These are phyloP conservation scores for Gastracanthus pulcherrimus DNA, from an alignment of 2,888 invertebrate species.

Conservation along the genomic window DNA sequence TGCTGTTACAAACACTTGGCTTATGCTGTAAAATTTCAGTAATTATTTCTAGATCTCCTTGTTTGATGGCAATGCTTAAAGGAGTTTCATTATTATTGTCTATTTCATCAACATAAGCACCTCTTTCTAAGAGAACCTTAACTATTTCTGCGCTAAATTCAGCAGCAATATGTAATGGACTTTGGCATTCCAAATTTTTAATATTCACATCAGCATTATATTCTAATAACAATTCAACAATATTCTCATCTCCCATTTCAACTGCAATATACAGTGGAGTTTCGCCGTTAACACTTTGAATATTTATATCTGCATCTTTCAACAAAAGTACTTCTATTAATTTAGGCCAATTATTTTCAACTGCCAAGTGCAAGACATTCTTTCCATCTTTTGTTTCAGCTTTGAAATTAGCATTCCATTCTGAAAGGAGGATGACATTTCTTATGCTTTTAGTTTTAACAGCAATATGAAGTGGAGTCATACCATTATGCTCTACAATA, in stretches of 20 bases:
- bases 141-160: conserved; percentile 25
- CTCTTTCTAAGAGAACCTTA: conserved; percentile 1
- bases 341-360: conserved; percentile 27
- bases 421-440: conserved; percentile 6
- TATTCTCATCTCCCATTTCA: conserved; percentile 20
- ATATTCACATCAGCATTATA: conserved; percentile 40
- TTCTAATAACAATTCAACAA: conserved; percentile 26
- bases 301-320: conserved; percentile 14
- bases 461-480: conserved; percentile 39
- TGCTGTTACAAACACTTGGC: conserved; percentile 6
- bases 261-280: conserved; percentile 30
- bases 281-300: conserved; percentile 2
- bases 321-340: conserved; percentile 24
- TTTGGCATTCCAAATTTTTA: not conserved
- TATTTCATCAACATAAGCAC: conserved; percentile 23
- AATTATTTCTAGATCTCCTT: not conserved
- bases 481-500: not conserved
- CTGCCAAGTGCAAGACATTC: conserved; percentile 40
- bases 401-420: conserved; percentile 24
- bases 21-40: conserved; percentile 15
- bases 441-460: conserved; percentile 7
- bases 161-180: conserved; percentile 37
- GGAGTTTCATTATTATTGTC: conserved; percentile 32
- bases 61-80: conserved; percentile 29
- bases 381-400: conserved; percentile 34